Evolutionary conservation across 2,888 invertebrate species (phyloP), one percentile per base, ranked within the genome.

Genomic region (Drosophila aldrichi): DNA sequence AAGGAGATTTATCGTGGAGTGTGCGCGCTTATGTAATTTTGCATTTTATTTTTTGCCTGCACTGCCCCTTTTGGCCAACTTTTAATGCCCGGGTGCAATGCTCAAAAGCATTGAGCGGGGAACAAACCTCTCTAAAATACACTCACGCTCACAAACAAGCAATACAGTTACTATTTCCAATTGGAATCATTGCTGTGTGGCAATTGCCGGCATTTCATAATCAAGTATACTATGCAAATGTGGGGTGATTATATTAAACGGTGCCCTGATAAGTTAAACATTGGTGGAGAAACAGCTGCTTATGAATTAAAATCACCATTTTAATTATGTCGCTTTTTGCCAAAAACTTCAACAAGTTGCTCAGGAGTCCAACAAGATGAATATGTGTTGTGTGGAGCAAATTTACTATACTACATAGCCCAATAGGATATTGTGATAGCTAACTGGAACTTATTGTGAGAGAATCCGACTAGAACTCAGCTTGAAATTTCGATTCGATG

Each of bases 1-100:
- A 85, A 91, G 92, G 75, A 64, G 49, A 40, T 71, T 70, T 59
- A 68, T 71, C 63, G 48, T 77, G 46, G n/a, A 59, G 56, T 70
- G 29, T 61, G 44, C 54, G 48, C 51, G 59, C 72, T 88, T 89
- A 85, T 85, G 83, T 89, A 86, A 88, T 85, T 77, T 75, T 69
- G 59, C 70, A 77, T 77, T 70, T 80, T 25, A 70, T 12, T 64
- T 48, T 46, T 49, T 36, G 20, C 16, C 36, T 52, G 36, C 52
- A 52, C 34, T 52, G 36, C 34, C 16, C 18, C 22, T 38, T 36
- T 52, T 52, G 38, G 40, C 51, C 40, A 44, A 38, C 46, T 46
- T 60, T 48, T 44, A 14, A 55, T 32, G 18, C 20, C 25, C 60
- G 36, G 36, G 3, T 55, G 25, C 8, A 49, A 9, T n/a, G 10